Evolutionary conservation across 53 echinoderm and acorn worm species (phyloP), one percentile per base, ranked within the genome.

Genomic region (Patiria pectinifera): DNA sequence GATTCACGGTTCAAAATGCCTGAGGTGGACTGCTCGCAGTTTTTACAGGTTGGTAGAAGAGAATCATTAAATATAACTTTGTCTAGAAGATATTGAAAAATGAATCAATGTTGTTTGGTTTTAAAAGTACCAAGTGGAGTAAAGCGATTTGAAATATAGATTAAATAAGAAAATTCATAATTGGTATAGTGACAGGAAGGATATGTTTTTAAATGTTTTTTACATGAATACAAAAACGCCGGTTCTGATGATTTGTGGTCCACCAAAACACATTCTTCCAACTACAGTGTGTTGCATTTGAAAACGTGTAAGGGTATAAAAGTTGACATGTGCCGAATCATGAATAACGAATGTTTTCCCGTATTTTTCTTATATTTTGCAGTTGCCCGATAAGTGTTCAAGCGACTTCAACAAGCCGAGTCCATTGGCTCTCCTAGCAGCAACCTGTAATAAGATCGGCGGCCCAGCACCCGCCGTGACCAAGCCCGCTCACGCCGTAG

Each of bases 401-500:
- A 76, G 71, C 21, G 95, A 94, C 24, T 82, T 94, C 69, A 76
- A 74, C n/a, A 94, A 96, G 86, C 96, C 97, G 13, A 97, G 96
- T 79, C 96, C 96, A 2, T 92, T 97, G 19, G 97, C 97, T 43
- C 94, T 97, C 87, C 66, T 97, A 58, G 97, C 97, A 15, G 97
- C 97, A 7, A 97, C 97, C 0, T 97, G 97, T 48, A 94, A 94
- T 70, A 96, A 95, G 89, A 97, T 97, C 45, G 97, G 97, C 19
- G 94, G 94, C 18, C 85, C 92, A 7, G 19, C 84, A 23, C 81
- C 93, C 23, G 11, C 69, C 10, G 70, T 76, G 16, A 53, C 85
- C n/a, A 82, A 85, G 21, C 83, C 93, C 2, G 82, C 83, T 15
- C 91, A 53, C 53, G 53, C 91, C 7, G 63, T 25, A 35, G 84